Percentiles rank a stretch among this genome's conserved stretches.
Conservation (phyloP, 2,797 vertebrate species). For the Pipistrellus kuhlii region DNA sequence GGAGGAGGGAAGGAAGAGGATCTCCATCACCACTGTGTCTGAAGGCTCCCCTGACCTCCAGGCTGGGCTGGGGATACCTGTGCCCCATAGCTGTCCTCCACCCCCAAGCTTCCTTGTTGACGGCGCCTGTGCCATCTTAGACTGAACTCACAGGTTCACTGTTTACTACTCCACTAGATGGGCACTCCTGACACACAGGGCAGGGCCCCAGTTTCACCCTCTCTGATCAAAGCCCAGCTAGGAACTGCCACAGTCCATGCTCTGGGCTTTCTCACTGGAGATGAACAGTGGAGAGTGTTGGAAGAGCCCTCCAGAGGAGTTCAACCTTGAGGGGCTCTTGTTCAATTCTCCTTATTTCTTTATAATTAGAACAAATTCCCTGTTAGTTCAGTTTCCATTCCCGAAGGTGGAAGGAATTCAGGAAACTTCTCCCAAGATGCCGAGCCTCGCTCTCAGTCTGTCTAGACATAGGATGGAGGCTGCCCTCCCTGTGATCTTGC, state of each 20-base stretch:
- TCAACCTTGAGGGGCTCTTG: constrained; percentile 72
- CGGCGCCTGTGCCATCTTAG: neutral
- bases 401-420: constrained; percentile 81
- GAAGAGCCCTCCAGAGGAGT: constrained; percentile 43
- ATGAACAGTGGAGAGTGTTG: neutral
- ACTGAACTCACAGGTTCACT: neutral
- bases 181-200: neutral
- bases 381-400: constrained; percentile 81
- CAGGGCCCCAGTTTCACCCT: neutral
- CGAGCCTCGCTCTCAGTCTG: constrained; percentile 62
- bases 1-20: neutral
- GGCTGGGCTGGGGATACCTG: neutral
- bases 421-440: constrained; percentile 78
- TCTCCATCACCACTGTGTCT: rapidly evolving
- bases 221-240: neutral
- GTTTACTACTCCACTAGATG: neutral
- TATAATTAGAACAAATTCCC: constrained; percentile 80
- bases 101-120: neutral
- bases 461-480: constrained; percentile 78
- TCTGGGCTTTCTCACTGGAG: constrained; percentile 20
- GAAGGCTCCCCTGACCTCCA: neutral
- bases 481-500: constrained; percentile 57
- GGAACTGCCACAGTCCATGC: neutral
- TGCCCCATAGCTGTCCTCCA: neutral
- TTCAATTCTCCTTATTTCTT: constrained; percentile 77